phyloP scores from a whole-genome alignment of 35 echinoderm and acorn worm genomes.

The Apostichopus californicus region DNA sequence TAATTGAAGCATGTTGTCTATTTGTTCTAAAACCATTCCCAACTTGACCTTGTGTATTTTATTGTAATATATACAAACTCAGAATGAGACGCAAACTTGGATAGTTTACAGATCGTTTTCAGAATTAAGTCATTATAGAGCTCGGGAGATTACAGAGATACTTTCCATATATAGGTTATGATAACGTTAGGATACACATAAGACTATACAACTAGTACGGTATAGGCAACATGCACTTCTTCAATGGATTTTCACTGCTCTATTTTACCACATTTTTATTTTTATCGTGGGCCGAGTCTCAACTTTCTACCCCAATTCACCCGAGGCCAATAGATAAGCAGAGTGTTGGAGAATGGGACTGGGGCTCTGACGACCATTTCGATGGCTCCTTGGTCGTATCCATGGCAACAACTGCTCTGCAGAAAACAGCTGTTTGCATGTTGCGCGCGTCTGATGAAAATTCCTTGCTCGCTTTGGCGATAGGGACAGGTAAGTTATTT shows the following conservation, averaged over 20 bases:
- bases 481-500: slow-evolving; percentile 7
- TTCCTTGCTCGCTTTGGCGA: background rate
- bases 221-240: background rate
- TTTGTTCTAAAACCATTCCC: no score
- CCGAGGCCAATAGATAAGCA: no score
- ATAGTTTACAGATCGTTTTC: background rate
- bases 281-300: background rate
- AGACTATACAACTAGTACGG: background rate
- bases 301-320: background rate
- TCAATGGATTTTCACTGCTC: background rate
- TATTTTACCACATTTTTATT: background rate
- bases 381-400: background rate
- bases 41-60: background rate
- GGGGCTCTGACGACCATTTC: background rate
- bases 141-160: background rate
- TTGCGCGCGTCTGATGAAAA: background rate
- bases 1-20: background rate
- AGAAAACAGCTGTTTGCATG: background rate
- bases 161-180: background rate
- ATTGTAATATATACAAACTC: background rate
- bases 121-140: background rate
- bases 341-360: background rate
- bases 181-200: background rate
- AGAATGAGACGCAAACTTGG: background rate
- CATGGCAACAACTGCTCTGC: slow-evolving; percentile 14